These are phyloP conservation scores for Petrolisthes manimaculis DNA, from an alignment of 2,888 invertebrate species.

Conservation along the genomic window DNA sequence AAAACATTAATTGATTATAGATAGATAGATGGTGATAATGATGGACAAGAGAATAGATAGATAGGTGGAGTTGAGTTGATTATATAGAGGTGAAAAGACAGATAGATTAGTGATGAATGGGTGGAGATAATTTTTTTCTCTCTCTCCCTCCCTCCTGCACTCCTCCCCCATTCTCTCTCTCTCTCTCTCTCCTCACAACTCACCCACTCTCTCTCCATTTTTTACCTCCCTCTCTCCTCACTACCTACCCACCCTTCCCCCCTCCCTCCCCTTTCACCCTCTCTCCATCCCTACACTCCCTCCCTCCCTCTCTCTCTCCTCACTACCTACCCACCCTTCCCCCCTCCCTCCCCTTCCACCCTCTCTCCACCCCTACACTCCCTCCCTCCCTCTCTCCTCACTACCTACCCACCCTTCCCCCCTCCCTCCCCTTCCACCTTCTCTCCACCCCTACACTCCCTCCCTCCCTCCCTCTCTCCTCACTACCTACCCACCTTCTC, in stretches of 20 bases:
- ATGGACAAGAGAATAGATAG: conserved; percentile 3
- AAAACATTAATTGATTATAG: background rate
- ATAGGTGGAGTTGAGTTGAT: background rate
- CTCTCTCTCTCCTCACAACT: background rate
- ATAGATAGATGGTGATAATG: conserved; percentile 7
- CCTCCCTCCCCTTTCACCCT: background rate
- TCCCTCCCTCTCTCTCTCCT: background rate
- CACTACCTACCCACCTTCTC: background rate
- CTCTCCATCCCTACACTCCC: background rate
- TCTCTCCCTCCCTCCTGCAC: background rate
- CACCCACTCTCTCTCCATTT: background rate
- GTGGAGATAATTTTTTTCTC: no score
- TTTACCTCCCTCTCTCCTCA: background rate
- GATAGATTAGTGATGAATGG: no score
- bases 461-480: background rate
- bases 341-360: background rate
- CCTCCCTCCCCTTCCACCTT: background rate
- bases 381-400: background rate
- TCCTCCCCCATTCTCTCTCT: background rate
- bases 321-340: background rate
- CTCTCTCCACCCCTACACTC: background rate
- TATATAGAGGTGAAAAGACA: no score
- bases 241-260: background rate
- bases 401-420: background rate
- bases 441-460: background rate